Percentiles rank a stretch among this genome's conserved stretches.
These are phyloP conservation scores for Micronycteris hirsuta DNA, from an alignment of 2,113 vertebrate genomes.

Conservation along the genomic window DNA sequence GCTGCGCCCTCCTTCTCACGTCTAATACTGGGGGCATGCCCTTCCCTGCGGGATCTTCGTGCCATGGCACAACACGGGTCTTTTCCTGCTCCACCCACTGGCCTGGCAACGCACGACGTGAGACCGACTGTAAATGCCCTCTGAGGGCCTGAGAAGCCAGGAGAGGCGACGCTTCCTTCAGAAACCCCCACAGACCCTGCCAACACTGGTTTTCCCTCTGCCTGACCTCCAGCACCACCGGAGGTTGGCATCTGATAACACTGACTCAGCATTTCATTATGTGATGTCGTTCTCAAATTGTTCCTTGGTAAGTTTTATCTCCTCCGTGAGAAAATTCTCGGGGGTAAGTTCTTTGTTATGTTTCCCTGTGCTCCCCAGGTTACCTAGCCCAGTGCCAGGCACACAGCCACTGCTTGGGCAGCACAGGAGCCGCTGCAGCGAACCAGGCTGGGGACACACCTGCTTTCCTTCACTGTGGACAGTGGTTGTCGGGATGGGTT, in stretches of 20 bases:
- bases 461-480: neutral
- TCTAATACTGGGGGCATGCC: neutral
- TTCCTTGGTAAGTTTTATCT: neutral
- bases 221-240: neutral
- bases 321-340: neutral
- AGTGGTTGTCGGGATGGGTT: neutral
- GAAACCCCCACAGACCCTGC: neutral
- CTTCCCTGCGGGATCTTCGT: neutral
- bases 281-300: neutral
- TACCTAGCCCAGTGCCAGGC: neutral
- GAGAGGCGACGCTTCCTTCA: neutral
- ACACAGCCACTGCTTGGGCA: neutral
- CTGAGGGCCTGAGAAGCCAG: neutral
- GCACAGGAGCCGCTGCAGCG: neutral
- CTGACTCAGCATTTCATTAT: neutral
- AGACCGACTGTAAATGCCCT: neutral
- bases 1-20: fast-evolving
- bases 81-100: neutral
- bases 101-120: neutral
- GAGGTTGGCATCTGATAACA: neutral
- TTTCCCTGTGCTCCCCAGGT: neutral
- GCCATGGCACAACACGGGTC: neutral
- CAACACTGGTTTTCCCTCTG: neutral
- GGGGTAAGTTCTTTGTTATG: neutral
- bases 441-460: neutral